These are phyloP conservation scores for Chaetodon trifascialis DNA, from an alignment of 2,113 vertebrate genomes.

Conservation along the genomic window DNA sequence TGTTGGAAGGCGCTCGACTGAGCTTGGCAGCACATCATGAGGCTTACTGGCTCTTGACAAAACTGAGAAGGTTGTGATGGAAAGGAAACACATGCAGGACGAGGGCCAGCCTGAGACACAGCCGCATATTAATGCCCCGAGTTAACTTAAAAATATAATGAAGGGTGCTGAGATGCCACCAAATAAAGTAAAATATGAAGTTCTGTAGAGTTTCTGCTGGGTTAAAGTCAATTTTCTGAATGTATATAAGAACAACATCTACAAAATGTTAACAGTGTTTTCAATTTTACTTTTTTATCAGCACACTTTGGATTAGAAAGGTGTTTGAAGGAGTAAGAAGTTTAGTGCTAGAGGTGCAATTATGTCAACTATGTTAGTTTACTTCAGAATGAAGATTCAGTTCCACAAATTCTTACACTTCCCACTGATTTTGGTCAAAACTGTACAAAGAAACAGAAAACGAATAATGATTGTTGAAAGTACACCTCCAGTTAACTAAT, in stretches of 20 bases:
- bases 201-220: background rate
- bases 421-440: background rate
- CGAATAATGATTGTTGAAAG: background rate
- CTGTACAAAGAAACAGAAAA: background rate
- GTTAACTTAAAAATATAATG: background rate
- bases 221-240: background rate
- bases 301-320: background rate
- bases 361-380: background rate
- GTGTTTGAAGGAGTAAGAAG: background rate
- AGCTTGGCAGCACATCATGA: slow-evolving; percentile 36
- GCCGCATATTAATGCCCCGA: background rate
- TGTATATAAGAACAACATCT: background rate
- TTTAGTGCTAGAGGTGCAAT: background rate
- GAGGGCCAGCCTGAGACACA: background rate
- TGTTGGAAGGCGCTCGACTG: slow-evolving; percentile 23
- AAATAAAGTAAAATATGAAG: background rate
- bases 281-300: background rate
- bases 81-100: slow-evolving; percentile 29
- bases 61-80: slow-evolving; percentile 34
- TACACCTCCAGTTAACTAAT: background rate
- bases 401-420: background rate
- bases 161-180: no score
- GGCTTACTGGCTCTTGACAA: slow-evolving; percentile 29
- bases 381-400: background rate
- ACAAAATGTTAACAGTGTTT: background rate